Evolutionary conservation across 2,888 invertebrate genomes (phyloP), one percentile per base, ranked within the genome.

Genomic region (Platerodrilus igneus): DNA sequence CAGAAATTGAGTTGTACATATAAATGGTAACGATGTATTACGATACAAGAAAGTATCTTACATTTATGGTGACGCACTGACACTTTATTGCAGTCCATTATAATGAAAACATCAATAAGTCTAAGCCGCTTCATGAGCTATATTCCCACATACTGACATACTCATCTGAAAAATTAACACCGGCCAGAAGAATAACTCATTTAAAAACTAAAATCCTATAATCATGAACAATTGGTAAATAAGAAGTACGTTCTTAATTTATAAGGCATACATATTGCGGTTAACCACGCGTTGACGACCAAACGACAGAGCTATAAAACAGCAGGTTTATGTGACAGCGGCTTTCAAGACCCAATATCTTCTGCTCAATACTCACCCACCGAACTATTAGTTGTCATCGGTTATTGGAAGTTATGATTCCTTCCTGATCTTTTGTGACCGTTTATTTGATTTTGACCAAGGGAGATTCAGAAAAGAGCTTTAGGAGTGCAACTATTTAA

Each of bases 341-440:
- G 50, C 53, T 53, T 56, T 56, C 51, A 50, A 46, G 45, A 45
- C 46, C 48, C 54, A 55, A 58, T 58, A 58, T 55, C 49, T 58
- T 47, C 53, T 56, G 52, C 52, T 56, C 56, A 56, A 56, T 56
- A 55, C 49, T 35, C 41, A 41, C 50, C 48, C 45, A 34, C 47
- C 48, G 47, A 50, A 48, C 52, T 50, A 58, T 59, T 59, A 59
- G 57, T 56, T 58, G 59, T 59, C 59, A 57, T 59, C 56, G 53
- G 58, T 57, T 58, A 59, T 59, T 59, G 58, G 57, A 57, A 59
- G 55, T 59, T 59, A 59, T 57, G 59, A 57, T 54, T 52, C 51
- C 51, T 48, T 41, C 44, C 42, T 50, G 48, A 50, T 50, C 45
- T 38, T 31, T 13, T 23, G 10, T 10, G 41, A 32, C 27, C 35